Percentiles rank a stretch among this genome's conserved stretches.
These are phyloP conservation scores for Antrozous pallidus DNA, from an alignment of 2,797 vertebrate species.

Conservation along the genomic window DNA sequence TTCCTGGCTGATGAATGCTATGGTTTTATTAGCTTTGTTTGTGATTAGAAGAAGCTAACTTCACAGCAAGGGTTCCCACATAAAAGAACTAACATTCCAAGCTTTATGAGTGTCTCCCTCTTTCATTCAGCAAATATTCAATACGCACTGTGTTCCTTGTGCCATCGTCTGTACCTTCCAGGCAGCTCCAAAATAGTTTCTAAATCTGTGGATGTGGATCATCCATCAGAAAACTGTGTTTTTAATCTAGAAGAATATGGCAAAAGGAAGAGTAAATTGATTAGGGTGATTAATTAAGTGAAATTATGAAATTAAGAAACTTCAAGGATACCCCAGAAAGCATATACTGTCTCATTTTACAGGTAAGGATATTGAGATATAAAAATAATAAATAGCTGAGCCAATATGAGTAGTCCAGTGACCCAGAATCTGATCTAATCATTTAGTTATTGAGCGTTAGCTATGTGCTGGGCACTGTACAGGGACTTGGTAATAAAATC, in stretches of 20 bases:
- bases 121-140: slow-evolving; percentile 49
- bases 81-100: slow-evolving; percentile 82
- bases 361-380: slow-evolving; percentile 4
- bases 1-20: slow-evolving; percentile 84
- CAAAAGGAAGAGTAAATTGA: slow-evolving; percentile 27
- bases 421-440: neutral
- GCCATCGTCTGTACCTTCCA: slow-evolving; percentile 63
- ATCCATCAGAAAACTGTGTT: slow-evolving; percentile 9
- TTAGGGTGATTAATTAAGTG: slow-evolving; percentile 29
- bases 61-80: slow-evolving; percentile 86
- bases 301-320: slow-evolving; percentile 41
- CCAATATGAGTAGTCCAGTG: neutral
- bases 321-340: neutral
- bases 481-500: neutral
- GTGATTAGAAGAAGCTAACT: slow-evolving; percentile 86
- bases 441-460: neutral
- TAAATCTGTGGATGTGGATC: slow-evolving; percentile 47
- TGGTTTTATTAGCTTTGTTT: slow-evolving; percentile 84
- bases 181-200: slow-evolving; percentile 74
- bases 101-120: slow-evolving; percentile 76
- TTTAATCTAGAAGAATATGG: slow-evolving; percentile 50
- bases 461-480: neutral
- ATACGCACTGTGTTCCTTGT: slow-evolving; percentile 35
- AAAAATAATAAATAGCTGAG: neutral
- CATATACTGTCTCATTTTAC: slow-evolving; percentile 2